Conservation (phyloP, 2,797 vertebrate species). For the Chanos chanos region DNA sequence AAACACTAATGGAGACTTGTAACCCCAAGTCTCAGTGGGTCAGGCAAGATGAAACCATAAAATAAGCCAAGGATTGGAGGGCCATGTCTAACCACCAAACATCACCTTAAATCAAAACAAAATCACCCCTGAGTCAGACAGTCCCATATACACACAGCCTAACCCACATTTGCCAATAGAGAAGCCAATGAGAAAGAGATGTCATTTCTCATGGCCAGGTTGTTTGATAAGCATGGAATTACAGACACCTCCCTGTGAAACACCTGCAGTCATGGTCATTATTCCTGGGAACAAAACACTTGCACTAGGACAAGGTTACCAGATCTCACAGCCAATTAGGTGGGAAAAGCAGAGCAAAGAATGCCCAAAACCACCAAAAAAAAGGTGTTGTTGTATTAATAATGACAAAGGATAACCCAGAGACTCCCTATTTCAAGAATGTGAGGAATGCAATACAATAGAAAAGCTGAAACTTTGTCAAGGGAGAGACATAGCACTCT, state of each 20-base stretch:
- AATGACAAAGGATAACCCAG: too few relatives aligned
- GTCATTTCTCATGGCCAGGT: slow-evolving; percentile 36
- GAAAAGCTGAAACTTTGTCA: too few relatives aligned
- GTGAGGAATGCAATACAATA: too few relatives aligned
- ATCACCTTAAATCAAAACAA: too few relatives aligned
- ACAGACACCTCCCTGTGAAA: slow-evolving; percentile 43
- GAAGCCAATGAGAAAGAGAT: slow-evolving; percentile 36
- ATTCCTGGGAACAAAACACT: slow-evolving; percentile 47
- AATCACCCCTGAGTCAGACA: too few relatives aligned
- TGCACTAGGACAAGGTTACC: slow-evolving; percentile 43
- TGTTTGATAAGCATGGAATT: slow-evolving; percentile 23
- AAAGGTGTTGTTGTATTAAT: too few relatives aligned
- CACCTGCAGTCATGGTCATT: slow-evolving; percentile 57
- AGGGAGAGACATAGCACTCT: background rate
- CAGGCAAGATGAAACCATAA: background rate
- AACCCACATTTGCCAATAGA: slow-evolving; percentile 11
- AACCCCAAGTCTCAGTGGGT: slow-evolving; percentile 5
- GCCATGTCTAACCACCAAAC: too few relatives aligned
- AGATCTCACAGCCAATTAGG: slow-evolving; percentile 50
- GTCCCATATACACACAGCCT: background rate
- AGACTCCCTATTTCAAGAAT: too few relatives aligned
- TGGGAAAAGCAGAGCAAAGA: slow-evolving; percentile 7
- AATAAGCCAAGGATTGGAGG: background rate
- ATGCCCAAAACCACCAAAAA: background rate
- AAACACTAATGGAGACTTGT: slow-evolving; percentile 31